These are phyloP conservation scores for Amphiprion ocellaris DNA, from an alignment of 2,113 vertebrate genomes.

Conservation along the genomic window DNA sequence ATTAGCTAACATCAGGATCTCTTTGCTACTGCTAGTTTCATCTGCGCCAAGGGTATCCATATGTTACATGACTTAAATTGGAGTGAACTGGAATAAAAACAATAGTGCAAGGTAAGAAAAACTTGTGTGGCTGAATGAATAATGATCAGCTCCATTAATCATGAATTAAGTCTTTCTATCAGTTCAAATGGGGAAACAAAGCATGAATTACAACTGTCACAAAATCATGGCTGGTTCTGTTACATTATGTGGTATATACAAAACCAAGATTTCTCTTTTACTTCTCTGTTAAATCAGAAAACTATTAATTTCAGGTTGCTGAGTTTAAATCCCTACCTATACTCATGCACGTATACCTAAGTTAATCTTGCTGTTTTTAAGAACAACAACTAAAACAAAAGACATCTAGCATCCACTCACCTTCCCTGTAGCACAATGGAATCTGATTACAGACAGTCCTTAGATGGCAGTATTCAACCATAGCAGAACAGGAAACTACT, in stretches of 20 bases:
- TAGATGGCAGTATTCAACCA: slow-evolving; percentile 82
- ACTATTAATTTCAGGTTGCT: slow-evolving; percentile 4
- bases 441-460: slow-evolving; percentile 65
- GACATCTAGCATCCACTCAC: slow-evolving; percentile 22
- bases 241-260: neutral
- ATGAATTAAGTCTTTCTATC: slow-evolving; percentile 1
- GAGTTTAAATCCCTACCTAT: neutral
- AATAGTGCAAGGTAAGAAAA: neutral
- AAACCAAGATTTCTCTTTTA: neutral
- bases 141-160: neutral
- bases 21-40: slow-evolving; percentile 20
- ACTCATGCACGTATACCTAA: neutral
- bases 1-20: slow-evolving; percentile 41
- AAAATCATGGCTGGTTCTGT: neutral
- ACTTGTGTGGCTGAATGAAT: slow-evolving; percentile 13
- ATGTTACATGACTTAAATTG: slow-evolving; percentile 6
- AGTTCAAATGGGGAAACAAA: neutral
- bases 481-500: slow-evolving; percentile 40
- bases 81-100: neutral
- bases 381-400: slow-evolving; percentile 3
- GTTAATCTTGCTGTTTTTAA: slow-evolving; percentile 23
- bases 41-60: neutral
- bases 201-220: slow-evolving; percentile 13
- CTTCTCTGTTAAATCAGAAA: neutral
- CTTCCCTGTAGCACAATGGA: slow-evolving; percentile 39